Evolutionary conservation across 2,797 vertebrate genomes (phyloP).

Genomic region (Helicolenus hilgendorfi): DNA sequence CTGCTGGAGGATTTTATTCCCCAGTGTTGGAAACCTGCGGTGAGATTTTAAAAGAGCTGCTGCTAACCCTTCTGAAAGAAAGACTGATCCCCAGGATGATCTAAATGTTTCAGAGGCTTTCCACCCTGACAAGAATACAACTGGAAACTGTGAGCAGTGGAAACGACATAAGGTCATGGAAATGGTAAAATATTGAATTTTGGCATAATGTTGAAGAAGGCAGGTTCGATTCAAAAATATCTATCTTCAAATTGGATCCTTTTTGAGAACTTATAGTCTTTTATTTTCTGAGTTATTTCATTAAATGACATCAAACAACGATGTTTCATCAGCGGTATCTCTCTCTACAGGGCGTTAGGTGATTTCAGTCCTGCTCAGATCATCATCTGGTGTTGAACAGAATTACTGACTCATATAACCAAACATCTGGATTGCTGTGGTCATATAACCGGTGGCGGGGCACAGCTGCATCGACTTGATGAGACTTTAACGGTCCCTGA

Average conservation of each 20-base stretch:
- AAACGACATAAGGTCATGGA: background rate
- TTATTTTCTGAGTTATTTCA: background rate
- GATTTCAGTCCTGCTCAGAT: background rate
- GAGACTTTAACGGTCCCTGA: constrained; percentile 46
- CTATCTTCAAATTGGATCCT: background rate
- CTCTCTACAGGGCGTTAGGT: background rate
- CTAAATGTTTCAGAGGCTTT: constrained; percentile 36
- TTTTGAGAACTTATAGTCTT: background rate
- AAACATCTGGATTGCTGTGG: constrained; percentile 59
- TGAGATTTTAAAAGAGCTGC: constrained; percentile 11
- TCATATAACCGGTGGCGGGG: constrained; percentile 17
- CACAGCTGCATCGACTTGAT: constrained; percentile 38
- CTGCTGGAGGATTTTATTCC: constrained; percentile 1
- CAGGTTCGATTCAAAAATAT: background rate
- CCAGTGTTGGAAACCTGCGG: background rate
- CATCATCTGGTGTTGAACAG: constrained; percentile 24
- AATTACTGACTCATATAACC: constrained; percentile 7
- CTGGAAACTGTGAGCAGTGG: background rate
- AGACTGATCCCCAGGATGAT: background rate
- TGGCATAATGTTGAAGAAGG: background rate
- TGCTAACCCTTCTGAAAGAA: constrained; percentile 4
- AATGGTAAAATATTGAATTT: background rate
- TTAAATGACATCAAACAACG: background rate
- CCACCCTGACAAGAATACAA: background rate
- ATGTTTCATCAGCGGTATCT: background rate